Base-by-base conservation (phyloP, 1,140 invertebrate species). In the Macrobrachium rosenbergii region DNA sequence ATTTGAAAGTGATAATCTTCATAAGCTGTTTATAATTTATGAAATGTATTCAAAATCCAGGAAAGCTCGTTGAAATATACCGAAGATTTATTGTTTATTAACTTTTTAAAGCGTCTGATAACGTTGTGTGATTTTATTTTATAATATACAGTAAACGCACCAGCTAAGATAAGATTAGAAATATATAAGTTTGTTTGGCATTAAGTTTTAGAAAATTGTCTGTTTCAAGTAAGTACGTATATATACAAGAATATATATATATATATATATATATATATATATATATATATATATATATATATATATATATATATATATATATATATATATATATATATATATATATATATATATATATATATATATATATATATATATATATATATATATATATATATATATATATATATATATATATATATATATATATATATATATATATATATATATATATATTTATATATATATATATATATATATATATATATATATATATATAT, bases 391-490 rank as follows among this genome's bases (percentile, higher is more conserved):
- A n/a, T n/a, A n/a, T n/a, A n/a, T n/a, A n/a, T n/a, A 52, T 76
- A 3, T 12, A 6, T 43, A 52, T 76, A 6, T 43, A 76, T 16
- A 76, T 76, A 76, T 58, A 76, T 76, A 76, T 76, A 76, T 5
- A 76, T 76, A 76, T 45, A 37, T 37, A 37, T 37, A 37, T 37
- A 37, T 37, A 37, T 37, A 37, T 37, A 37, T 37, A 37, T 37
- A 76, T 76, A 76, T 76, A 76, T 58, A 76, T 76, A 76, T 76
- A 76, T 76, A 76, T 76, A 58, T 76, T 43, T 76, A 45, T 76
- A 76, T 76, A 76, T 76, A 45, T 76, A 52, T 76, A 52, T 76
- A 52, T 76, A 52, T 43, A 52, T 37, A 12, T 43, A 12, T 43
- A n/a, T n/a, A n/a, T n/a, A n/a, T n/a, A n/a, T n/a, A n/a, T n/a